Conservation (phyloP, 1,140 invertebrate genomes). For the Archivesica marissinica region DNA sequence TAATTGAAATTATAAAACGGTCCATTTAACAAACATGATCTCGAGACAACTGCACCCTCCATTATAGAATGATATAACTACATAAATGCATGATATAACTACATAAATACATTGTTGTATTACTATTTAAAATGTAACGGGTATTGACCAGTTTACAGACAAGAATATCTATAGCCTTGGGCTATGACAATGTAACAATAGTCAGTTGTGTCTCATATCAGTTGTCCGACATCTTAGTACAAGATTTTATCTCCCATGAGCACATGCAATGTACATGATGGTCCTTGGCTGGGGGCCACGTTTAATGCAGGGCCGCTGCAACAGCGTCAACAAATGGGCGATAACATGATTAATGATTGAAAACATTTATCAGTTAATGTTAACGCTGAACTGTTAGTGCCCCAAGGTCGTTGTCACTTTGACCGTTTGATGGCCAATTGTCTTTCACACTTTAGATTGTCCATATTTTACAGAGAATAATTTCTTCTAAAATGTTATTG, state of each 20-base stretch:
- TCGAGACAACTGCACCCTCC: no score
- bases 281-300: neutral
- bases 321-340: slow-evolving; percentile 28
- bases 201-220: slow-evolving; percentile 2
- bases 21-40: no score
- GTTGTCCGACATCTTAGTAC: slow-evolving; percentile 27
- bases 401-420: neutral
- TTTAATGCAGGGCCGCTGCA: slow-evolving; percentile 5
- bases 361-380: slow-evolving; percentile 36
- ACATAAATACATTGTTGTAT: no score
- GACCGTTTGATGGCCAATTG: neutral
- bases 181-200: no score
- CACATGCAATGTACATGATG: slow-evolving; percentile 2
- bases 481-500: neutral
- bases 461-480: neutral
- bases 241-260: slow-evolving; percentile 10
- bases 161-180: no score
- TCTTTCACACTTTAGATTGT: neutral
- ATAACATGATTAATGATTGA: slow-evolving; percentile 29
- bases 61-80: no score
- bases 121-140: no score
- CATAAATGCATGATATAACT: no score
- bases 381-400: slow-evolving; percentile 8
- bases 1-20: no score
- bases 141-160: no score